Percentiles rank a stretch among this genome's conserved stretches.
phyloP scores from a whole-genome alignment of 2,797 vertebrate species.

The Prunella strophiata region DNA sequence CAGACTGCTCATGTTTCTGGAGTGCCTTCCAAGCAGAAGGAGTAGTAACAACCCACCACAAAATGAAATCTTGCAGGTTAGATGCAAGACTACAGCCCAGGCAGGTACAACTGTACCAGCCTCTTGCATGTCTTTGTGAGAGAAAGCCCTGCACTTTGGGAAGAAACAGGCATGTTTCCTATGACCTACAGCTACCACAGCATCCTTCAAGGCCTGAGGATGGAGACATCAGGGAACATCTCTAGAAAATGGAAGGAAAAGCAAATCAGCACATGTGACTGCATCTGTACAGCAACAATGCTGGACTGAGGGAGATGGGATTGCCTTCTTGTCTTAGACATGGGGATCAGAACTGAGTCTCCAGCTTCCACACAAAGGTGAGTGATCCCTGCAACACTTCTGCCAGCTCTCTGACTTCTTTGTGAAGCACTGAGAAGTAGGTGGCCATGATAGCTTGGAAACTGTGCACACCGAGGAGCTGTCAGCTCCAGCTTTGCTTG shows the following conservation, averaged over 20 bases:
- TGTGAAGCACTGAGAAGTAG: neutral
- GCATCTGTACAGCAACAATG: neutral
- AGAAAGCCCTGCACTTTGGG: neutral
- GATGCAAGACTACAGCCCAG: neutral
- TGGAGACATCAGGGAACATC: neutral
- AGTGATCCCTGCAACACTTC: neutral
- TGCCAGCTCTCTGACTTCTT: neutral
- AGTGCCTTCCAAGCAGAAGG: neutral
- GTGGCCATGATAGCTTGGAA: neutral
- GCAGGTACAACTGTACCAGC: neutral
- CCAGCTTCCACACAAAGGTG: neutral
- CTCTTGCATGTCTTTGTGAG: neutral
- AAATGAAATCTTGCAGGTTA: neutral
- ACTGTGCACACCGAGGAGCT: neutral
- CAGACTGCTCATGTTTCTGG: neutral
- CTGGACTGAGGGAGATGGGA: neutral
- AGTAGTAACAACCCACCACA: neutral
- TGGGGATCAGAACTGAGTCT: neutral
- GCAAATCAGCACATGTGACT: neutral
- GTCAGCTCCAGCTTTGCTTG: neutral
- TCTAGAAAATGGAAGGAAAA: neutral
- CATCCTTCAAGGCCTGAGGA: neutral
- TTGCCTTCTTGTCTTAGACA: neutral
- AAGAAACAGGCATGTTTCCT: neutral
- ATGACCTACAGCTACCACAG: neutral